Evolutionary conservation across 2,113 vertebrate genomes (phyloP), one percentile per base, ranked within the genome.

Genomic region (Gymnocephalus cernua): DNA sequence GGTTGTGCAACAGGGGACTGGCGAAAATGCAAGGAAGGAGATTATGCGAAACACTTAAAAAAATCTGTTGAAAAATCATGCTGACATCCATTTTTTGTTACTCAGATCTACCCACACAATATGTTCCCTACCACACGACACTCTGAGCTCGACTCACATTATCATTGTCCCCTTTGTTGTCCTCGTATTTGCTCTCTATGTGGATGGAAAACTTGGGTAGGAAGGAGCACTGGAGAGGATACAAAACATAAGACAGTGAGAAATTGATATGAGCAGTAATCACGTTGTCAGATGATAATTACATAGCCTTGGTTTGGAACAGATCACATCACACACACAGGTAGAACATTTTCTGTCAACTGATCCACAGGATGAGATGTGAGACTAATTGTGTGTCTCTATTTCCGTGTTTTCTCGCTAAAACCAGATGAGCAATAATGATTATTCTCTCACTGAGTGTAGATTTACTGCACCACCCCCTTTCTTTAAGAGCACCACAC

Each of bases 121-220:
- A 67, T 8, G 1, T 23, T 51, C 25, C 2, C 27, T 67, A 57
- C 11, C n/a, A 29, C 56, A 62, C 1, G 4, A 47, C 29, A n/a
- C 7, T 11, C 19, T 2, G 44, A 54, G 32, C 45, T 70, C 44
- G 72, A 94, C 93, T 94, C 86, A 94, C 93, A 16, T 92, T 89
- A 61, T 92, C 79, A 27, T 93, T 94, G 87, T 74, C 91, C 18
- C 93, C 93, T 80, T 93, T 93, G 90, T 94, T 94, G 86, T 94
- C 92, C 70, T 94, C 93, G n/a, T 94, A 94, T 74, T 94, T 94
- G 78, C 80, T 85, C 79, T 93, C 91, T 81, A 94, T 94, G 83
- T 94, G 92, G 90, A 94, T 94, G 89, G 91, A 94, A 74, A 94
- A 94, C 90, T 93, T 94, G 45, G 92, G 93, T 80, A 94, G 87